Evolutionary conservation across 1,140 invertebrate species (phyloP), one percentile per base, ranked within the genome.

Genomic region (Panagrolaimus sp.): DNA sequence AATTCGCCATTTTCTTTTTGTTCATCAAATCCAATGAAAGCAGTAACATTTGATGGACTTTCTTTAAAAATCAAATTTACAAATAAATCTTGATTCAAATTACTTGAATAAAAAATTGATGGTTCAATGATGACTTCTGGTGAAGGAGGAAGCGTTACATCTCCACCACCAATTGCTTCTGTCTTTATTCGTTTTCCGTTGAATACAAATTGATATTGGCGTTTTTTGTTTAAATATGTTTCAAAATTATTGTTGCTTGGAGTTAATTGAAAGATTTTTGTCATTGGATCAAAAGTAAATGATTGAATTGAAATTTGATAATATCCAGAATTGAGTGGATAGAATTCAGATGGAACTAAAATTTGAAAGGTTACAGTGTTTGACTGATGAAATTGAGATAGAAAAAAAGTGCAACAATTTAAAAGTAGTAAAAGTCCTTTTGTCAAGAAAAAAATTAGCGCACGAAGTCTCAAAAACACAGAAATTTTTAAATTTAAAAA

Each of bases 331-430:
- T 20, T 20, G 14, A 57, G 51, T n/a, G 51, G 51, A 20, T 57
- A 57, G n/a, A 57, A 57, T 16, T 57, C 51, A 11, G 20, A 25
- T 57, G 20, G 51, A 11, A 57, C 51, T 57, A 20, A 57, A 57
- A 57, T 14, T n/a, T 38, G 7, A 38, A 38, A 38, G 31, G 7
- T 38, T 38, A 38, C 31, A 38, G 31, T 38, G 31, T 38, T 38
- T 38, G 31, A n/a, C n/a, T n/a, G n/a, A n/a, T n/a, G n/a, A n/a
- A n/a, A n/a, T n/a, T n/a, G n/a, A n/a, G n/a, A n/a, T n/a, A n/a
- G n/a, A n/a, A n/a, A n/a, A n/a, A n/a, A n/a, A n/a, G n/a, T n/a
- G n/a, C n/a, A n/a, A n/a, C n/a, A n/a, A n/a, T n/a, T n/a, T n/a
- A n/a, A n/a, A n/a, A n/a, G n/a, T n/a, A n/a, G n/a, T n/a, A n/a